A percentile compares a stretch with the other conserved stretches of the same genome.
Evolutionary conservation across 37 sponge, comb jelly and placozoan genomes (phyloP).

Genomic region (Haliclona indistincta): DNA sequence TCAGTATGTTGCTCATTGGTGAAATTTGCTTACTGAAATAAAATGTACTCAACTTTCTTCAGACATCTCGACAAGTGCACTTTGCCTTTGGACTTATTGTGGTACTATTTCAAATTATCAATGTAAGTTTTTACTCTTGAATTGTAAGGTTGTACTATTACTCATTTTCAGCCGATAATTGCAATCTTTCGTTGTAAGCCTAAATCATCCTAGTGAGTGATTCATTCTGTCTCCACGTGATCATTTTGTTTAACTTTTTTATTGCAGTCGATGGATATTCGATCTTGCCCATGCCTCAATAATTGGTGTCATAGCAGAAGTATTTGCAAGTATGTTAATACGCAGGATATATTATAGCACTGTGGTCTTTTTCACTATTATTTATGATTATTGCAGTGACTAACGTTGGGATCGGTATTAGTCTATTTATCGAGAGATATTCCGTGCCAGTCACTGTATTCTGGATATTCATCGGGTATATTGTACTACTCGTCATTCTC

Average conservation of each 20-base stretch:
- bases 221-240: too few species aligned
- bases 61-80: constrained; percentile 7
- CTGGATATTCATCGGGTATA: not conserved
- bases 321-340: not conserved
- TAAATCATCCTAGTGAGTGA: too few species aligned
- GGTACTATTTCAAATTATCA: constrained; percentile 8
- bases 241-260: not conserved
- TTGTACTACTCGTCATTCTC: not conserved
- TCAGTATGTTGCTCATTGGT: not conserved
- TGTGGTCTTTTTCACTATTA: not conserved
- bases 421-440: too few species aligned
- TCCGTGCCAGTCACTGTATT: not conserved
- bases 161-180: not conserved
- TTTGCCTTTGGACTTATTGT: constrained; percentile 22
- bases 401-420: not conserved
- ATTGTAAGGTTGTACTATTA: not conserved
- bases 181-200: not conserved
- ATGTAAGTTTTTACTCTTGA: constrained; percentile 13
- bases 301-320: not conserved
- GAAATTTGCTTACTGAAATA: not conserved
- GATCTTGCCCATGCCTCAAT: not conserved
- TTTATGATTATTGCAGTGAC: not conserved
- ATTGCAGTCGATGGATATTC: not conserved
- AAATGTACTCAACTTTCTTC: not conserved
- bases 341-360: not conserved